A percentile compares a stretch with the other conserved stretches of the same genome.
phyloP scores from a whole-genome alignment of 1,140 invertebrate species.

The Aphidius gifuensis region DNA sequence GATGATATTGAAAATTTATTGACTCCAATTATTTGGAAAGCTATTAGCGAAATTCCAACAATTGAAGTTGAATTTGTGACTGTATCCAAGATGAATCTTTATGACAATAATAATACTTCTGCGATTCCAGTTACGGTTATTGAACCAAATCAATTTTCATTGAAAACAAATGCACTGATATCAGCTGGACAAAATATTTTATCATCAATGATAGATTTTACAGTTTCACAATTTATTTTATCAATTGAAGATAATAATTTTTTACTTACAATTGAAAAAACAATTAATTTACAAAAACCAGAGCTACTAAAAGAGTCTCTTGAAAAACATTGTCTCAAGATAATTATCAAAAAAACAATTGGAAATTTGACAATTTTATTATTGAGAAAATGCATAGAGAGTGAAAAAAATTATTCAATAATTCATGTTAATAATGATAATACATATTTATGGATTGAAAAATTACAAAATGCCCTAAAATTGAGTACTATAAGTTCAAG shows the following conservation, averaged over 20 bases:
- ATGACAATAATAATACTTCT: too few species aligned
- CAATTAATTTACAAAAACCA: neutral
- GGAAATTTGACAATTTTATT: constrained; percentile 37
- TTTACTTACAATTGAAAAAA: constrained; percentile 51
- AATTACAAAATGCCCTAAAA: too few species aligned
- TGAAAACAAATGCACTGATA: constrained; percentile 52
- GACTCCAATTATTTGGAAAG: constrained; percentile 56
- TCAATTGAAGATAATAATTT: constrained; percentile 50
- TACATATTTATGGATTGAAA: too few species aligned
- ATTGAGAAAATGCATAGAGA: constrained; percentile 39
- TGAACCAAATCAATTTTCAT: too few species aligned
- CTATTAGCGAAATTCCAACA: constrained; percentile 62
- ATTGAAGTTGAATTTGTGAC: constrained; percentile 45
- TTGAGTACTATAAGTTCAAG: constrained; percentile 19
- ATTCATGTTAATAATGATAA: constrained; percentile 16
- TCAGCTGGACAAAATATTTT: constrained; percentile 51
- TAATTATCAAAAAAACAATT: constrained; percentile 39
- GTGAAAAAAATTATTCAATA: constrained; percentile 34
- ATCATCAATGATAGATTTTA: constrained; percentile 8
- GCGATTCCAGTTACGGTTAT: too few species aligned
- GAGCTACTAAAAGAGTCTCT: constrained; percentile 21
- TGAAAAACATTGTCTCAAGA: constrained; percentile 33
- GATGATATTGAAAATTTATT: constrained; percentile 52
- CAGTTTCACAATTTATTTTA: constrained; percentile 29
- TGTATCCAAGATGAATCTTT: too few species aligned